These are phyloP conservation scores for Popillia japonica DNA, from an alignment of 1,140 invertebrate genomes.

Conservation along the genomic window DNA sequence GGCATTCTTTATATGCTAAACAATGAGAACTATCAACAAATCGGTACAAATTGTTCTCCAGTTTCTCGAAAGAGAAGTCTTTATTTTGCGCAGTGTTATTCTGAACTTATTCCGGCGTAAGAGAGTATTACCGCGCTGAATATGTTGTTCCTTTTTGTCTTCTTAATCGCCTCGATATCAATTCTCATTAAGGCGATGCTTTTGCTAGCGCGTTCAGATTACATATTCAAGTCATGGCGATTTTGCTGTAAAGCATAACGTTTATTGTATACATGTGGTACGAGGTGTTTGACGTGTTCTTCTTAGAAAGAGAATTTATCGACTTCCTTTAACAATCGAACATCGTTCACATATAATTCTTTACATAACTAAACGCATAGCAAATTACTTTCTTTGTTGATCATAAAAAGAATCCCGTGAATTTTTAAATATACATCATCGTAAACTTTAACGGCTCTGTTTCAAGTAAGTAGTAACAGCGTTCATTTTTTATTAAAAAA, in stretches of 20 bases:
- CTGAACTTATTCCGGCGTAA: neutral
- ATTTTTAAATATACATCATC: too few relatives aligned
- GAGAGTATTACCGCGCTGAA: neutral
- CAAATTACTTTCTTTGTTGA: neutral
- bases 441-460: neutral
- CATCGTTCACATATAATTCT: constrained; percentile 14
- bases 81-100: constrained; percentile 24
- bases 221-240: constrained; percentile 18
- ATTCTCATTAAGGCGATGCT: constrained; percentile 8
- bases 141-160: neutral
- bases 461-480: neutral
- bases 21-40: constrained; percentile 41
- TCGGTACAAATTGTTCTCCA: constrained; percentile 42
- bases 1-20: constrained; percentile 43
- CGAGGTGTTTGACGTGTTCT: constrained; percentile 29
- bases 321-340: constrained; percentile 26
- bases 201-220: neutral
- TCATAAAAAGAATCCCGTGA: neutral
- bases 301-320: constrained; percentile 32
- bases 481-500: neutral
- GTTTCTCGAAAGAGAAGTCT: constrained; percentile 23
- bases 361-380: neutral
- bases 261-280: constrained; percentile 28
- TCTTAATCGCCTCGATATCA: constrained; percentile 16
- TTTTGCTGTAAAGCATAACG: constrained; percentile 35